These are phyloP conservation scores for Pocillopora damicornis DNA, from an alignment of 64 coral and sea anemone species.

Conservation along the genomic window DNA sequence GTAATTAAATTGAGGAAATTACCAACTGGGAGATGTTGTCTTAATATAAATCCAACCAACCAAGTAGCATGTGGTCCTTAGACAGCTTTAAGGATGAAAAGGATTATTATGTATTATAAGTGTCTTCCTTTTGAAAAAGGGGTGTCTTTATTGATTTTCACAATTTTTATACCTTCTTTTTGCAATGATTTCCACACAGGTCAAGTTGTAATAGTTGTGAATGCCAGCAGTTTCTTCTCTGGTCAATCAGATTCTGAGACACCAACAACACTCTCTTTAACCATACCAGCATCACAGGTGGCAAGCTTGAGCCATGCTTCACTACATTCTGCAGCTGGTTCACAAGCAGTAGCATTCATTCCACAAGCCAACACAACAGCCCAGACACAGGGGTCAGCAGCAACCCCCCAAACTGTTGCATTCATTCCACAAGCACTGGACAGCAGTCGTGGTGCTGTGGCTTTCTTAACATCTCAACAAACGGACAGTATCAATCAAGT, in stretches of 20 bases:
- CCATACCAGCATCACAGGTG: slow-evolving; percentile 76
- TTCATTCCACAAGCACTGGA: slow-evolving; percentile 56
- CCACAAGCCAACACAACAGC: background rate
- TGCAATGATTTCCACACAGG: slow-evolving; percentile 28
- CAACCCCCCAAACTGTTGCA: slow-evolving; percentile 24
- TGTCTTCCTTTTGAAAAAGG: too few relatives aligned
- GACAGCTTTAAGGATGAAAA: too few relatives aligned
- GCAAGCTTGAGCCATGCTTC: slow-evolving; percentile 61
- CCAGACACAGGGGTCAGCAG: background rate
- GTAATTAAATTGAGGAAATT: too few relatives aligned
- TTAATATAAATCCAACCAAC: too few relatives aligned
- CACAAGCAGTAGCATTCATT: slow-evolving; percentile 62
- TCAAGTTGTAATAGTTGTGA: slow-evolving; percentile 93
- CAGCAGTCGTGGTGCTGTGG: slow-evolving; percentile 38
- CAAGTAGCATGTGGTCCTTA: too few relatives aligned
- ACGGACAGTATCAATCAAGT: slow-evolving; percentile 36
- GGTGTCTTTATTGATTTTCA: too few relatives aligned
- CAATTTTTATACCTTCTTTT: too few relatives aligned
- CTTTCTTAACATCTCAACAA: slow-evolving; percentile 30
- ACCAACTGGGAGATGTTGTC: too few relatives aligned
- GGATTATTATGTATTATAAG: too few relatives aligned
- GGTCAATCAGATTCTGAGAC: slow-evolving; percentile 64
- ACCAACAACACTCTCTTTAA: slow-evolving; percentile 73
- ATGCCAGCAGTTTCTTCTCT: slow-evolving; percentile 80
- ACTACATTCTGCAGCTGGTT: slow-evolving; percentile 34